phyloP scores from a whole-genome alignment of 2,888 invertebrate species.

The Scaptodrosophila latifasciaeformis region DNA sequence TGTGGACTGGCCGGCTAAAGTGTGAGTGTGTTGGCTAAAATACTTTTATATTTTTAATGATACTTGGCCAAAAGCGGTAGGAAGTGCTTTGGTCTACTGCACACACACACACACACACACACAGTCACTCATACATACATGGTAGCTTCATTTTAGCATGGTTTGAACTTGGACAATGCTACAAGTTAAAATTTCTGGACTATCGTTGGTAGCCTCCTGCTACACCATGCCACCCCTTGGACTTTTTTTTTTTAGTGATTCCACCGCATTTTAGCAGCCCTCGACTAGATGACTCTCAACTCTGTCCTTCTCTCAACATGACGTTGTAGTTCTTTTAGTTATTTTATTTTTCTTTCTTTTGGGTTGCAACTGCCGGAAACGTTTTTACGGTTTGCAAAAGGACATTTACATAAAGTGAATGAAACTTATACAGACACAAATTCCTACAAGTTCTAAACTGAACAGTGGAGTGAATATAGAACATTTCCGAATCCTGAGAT shows the following conservation, averaged over 20 bases:
- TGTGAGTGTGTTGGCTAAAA: slow-evolving; percentile 39
- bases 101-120: slow-evolving; percentile 46
- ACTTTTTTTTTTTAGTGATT: too few relatives aligned
- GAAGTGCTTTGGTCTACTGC: slow-evolving; percentile 64
- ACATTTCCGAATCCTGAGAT: too few relatives aligned
- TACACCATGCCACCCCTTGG: not conserved
- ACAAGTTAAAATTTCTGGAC: not conserved
- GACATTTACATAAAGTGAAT: slow-evolving; percentile 51
- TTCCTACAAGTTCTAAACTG: too few relatives aligned
- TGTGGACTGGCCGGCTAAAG: not conserved
- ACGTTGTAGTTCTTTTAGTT: slow-evolving; percentile 33
- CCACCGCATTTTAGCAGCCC: not conserved
- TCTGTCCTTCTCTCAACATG: slow-evolving; percentile 38
- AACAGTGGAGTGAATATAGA: too few relatives aligned
- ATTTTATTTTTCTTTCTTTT: slow-evolving; percentile 21
- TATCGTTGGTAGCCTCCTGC: not conserved
- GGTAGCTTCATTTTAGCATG: slow-evolving; percentile 38
- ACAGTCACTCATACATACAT: slow-evolving; percentile 7
- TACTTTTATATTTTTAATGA: slow-evolving; percentile 68
- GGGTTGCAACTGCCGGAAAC: slow-evolving; percentile 53
- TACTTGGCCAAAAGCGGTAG: slow-evolving; percentile 66
- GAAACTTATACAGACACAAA: slow-evolving; percentile 13
- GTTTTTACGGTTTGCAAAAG: slow-evolving; percentile 60
- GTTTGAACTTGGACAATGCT: slow-evolving; percentile 50
- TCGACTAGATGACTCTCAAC: slow-evolving; percentile 62